Evolutionary conservation across 2,888 invertebrate genomes (phyloP), one percentile per base, ranked within the genome.

Genomic region (Lysandra coridon): DNA sequence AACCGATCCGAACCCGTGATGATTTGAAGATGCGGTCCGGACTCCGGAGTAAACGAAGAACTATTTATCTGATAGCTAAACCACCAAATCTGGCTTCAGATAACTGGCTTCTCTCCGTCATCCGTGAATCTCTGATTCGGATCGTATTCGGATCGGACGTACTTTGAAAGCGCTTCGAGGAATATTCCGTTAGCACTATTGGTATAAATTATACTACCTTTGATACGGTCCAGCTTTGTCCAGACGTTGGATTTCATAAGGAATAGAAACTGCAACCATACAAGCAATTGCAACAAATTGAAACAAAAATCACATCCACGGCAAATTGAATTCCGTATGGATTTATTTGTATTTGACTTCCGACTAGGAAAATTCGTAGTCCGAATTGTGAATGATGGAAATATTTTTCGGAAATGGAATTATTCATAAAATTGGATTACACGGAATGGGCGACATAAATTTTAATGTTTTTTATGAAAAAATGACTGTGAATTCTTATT

Each of bases 331-430:
- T 69, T 69, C 33, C 30, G 14, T 69, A 69, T 37, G 69, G 33
- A 69, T 69, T 69, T 69, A 69, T 64, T 64, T 69, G 69, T 33
- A 37, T 37, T 69, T 69, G 69, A 69, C 14, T 69, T 69, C 33
- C 17, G 69, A 69, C 69, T 69, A 33, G 69, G 14, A 69, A 69
- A 14, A 69, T 37, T 69, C 69, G 14, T 33, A 14, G 33, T 37
- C 69, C 64, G 64, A 17, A 69, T 69, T 33, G 69, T 69, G 30
- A 64, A 64, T 64, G 33, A 69, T 69, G 69, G 69, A 69, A 69
- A 37, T 69, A 37, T 69, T 69, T 64, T 69, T 37, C 33, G 69
- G 33, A 37, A 14, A 69, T 69, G 14, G 69, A 33, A 69, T 69
- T 69, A 69, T 37, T 69, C 33, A 37, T 4, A 69, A 69, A 69